Base-by-base conservation (phyloP, 2,888 invertebrate genomes). In the Lasioglossum lativentre region DNA sequence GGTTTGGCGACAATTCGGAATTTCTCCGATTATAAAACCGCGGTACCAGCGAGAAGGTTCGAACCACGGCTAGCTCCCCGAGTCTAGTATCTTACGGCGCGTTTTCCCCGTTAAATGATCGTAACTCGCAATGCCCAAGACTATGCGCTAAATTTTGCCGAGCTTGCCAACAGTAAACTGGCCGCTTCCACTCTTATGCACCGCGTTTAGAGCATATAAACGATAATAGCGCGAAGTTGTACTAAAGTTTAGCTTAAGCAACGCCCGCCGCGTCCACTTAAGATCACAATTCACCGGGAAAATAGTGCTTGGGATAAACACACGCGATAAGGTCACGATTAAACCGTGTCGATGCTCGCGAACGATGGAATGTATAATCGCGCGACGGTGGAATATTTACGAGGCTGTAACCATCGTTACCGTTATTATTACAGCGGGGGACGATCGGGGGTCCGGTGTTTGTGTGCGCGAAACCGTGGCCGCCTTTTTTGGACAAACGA, bases 401-500 rank as follows among this genome's bases (percentile, higher is more conserved):
- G 75, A 76, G 52, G 16, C 47, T 14, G 19, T 27, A n/a, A 47
- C 27, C 59, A 40, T 30, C 78, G 66, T 72, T 81, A 83, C 78
- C 83, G 83, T 83, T 84, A 75, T 45, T 66, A 71, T 3, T 2
- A n/a, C 78, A 19, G 63, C 30, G 45, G 0, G 27, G 30, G 38
- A 70, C 12, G 34, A 34, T 27, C 16, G 6, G 16, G 72, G n/a
- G 42, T 19, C 45, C 66, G 66, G 42, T 42, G 42, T 34, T 40
- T 38, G 38, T 47, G 40, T 10, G 52, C 40, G 23, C 38, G n/a
- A 40, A n/a, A 70, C 40, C 70, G 2, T 70, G 70, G 40, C 12
- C n/a, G 40, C n/a, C 82, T 63, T 81, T n/a, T 81, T 81, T 72
- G 76, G 52, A 59, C 72, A n/a, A 63, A 75, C 77, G 40, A 78